Evolutionary conservation across 1,140 invertebrate species (phyloP).

Genomic region (Ladona fulva): DNA sequence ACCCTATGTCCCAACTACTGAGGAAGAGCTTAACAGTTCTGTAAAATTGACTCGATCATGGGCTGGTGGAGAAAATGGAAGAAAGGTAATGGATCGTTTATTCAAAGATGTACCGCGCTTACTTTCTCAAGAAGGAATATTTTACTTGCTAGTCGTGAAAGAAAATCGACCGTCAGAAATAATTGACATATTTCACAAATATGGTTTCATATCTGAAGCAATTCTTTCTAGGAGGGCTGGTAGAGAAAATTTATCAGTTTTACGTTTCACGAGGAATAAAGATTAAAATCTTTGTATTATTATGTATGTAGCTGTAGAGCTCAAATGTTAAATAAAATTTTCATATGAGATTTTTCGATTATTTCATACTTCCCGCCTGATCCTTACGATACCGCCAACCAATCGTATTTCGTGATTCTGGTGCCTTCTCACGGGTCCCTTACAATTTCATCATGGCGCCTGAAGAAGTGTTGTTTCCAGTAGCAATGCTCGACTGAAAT

Average conservation of each 20-base stretch:
- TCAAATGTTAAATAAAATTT: not conserved
- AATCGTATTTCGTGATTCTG: not conserved
- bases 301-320: not conserved
- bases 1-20: constrained; percentile 87
- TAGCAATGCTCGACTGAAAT: not conserved
- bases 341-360: not conserved
- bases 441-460: not conserved
- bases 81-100: constrained; percentile 66
- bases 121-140: constrained; percentile 58
- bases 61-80: constrained; percentile 74
- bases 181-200: constrained; percentile 44
- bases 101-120: constrained; percentile 56
- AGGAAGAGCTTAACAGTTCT: constrained; percentile 49
- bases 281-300: not conserved
- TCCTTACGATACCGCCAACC: not conserved
- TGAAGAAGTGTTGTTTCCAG: not conserved
- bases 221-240: constrained; percentile 59
- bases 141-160: constrained; percentile 77
- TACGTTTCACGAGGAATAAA: constrained; percentile 42
- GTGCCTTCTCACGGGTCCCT: not conserved
- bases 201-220: constrained; percentile 49
- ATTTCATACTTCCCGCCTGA: not conserved
- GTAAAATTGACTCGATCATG: constrained; percentile 57
- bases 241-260: constrained; percentile 58
- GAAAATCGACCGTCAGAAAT: constrained; percentile 78